Evolutionary conservation across 2,113 vertebrate genomes (phyloP), one percentile per base, ranked within the genome.

Genomic region (Lynx canadensis): DNA sequence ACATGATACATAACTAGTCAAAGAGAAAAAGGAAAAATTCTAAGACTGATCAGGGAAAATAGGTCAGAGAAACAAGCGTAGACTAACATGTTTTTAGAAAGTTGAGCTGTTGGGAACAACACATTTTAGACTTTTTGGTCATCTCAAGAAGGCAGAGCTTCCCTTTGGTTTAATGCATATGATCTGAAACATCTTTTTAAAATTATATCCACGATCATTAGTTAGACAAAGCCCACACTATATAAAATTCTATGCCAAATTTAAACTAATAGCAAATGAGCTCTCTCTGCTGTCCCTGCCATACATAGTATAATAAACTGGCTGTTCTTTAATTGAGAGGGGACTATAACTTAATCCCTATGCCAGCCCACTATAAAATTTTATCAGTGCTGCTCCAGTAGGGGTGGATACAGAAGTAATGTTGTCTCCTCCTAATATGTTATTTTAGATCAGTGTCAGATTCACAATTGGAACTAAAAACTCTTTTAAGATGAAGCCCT

Each of bases 391-490:
- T 78, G n/a, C 52, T 92, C 55, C 10, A 84, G 41, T 11, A 83
- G 15, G 55, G 52, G 85, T 29, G 4, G 29, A 87, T 27, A 84
- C 41, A 95, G 31, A 89, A 96, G 45, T 50, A 80, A 97, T 74
- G 23, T 50, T 66, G 4, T 81, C 66, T 93, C 38, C 29, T 74
- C 48, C 41, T 84, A 86, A 38, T 92, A 25, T 50, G 73, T 82
- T 93, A 97, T 87, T 96, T 97, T 68, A 97, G 85, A 79, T 94
- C 60, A 97, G 33, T 94, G 80, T 95, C 95, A 93, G 57, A 94
- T 73, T 96, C 88, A 91, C 81, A 95, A 94, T 93, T 31, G n/a
- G 63, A 83, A 94, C 55, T 66, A 57, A 97, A 89, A 89, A 31
- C 23, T 83, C 88, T 97, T 82, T 66, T 94, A 66, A 85, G 33